These are phyloP conservation scores for Trididemnum miniatum DNA, from an alignment of 23 tunicate species.

Conservation along the genomic window DNA sequence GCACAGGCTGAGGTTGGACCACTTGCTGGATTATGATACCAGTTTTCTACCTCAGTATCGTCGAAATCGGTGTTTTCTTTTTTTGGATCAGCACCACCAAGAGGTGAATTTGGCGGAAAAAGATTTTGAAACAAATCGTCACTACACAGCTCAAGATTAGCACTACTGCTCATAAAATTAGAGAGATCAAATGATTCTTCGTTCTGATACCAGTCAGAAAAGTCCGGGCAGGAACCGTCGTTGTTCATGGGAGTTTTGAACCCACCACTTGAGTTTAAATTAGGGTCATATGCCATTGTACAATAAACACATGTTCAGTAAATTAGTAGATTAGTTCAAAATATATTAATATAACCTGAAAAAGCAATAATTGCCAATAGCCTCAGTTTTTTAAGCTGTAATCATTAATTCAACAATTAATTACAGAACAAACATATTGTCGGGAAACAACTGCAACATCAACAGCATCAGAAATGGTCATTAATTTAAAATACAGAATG, in stretches of 20 bases:
- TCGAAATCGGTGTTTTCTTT: constrained; percentile 29
- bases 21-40: constrained; percentile 29
- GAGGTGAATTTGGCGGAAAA: constrained; percentile 66
- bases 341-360: no score
- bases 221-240: constrained; percentile 19
- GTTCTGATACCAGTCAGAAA: constrained; percentile 78
- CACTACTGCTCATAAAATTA: constrained; percentile 47
- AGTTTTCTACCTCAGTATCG: constrained; percentile 56
- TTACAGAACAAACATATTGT: no score
- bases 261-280: background rate
- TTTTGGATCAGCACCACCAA: constrained; percentile 34
- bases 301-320: constrained; percentile 15
- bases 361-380: no score
- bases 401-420: no score
- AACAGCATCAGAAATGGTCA: no score
- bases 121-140: constrained; percentile 83
- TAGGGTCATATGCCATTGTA: constrained; percentile 40
- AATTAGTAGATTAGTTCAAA: no score
- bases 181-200: constrained; percentile 92
- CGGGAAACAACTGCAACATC: no score
- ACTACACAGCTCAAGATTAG: constrained; percentile 74
- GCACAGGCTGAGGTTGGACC: constrained; percentile 60
- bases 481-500: no score
- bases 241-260: constrained; percentile 41
- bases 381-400: no score